These are phyloP conservation scores for Acridotheres tristis DNA, from an alignment of 2,797 vertebrate genomes.

Conservation along the genomic window DNA sequence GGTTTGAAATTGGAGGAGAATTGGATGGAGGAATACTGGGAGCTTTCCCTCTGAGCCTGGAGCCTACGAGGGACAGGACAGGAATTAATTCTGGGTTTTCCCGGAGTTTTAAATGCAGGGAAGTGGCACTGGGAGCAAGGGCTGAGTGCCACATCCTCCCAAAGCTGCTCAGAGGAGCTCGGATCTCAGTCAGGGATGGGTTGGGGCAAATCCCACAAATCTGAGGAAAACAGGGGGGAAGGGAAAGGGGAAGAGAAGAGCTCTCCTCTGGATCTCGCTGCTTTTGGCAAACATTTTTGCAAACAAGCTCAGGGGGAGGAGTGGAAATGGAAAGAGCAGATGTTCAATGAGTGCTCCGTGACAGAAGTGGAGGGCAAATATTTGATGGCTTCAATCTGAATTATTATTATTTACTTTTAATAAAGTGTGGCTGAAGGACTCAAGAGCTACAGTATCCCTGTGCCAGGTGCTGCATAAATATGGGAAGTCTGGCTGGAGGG, in stretches of 20 bases:
- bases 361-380: constrained; percentile 49
- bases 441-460: background rate
- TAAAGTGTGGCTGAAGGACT: constrained; percentile 25
- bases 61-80: background rate
- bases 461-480: background rate
- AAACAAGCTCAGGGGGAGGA: background rate
- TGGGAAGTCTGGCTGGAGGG: background rate
- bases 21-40: accelerated
- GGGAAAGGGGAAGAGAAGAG: no score
- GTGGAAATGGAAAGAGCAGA: constrained; percentile 24
- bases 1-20: background rate
- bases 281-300: constrained; percentile 11
- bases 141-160: background rate
- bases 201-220: background rate
- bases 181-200: background rate
- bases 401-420: constrained; percentile 68
- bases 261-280: background rate
- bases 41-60: background rate
- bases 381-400: constrained; percentile 41
- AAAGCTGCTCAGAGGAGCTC: background rate
- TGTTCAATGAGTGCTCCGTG: constrained; percentile 5
- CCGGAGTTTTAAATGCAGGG: background rate
- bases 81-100: background rate
- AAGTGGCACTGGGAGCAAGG: background rate
- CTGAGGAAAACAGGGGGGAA: background rate